phyloP scores from a whole-genome alignment of 2,113 vertebrate species.

The Amblyopsis rosae region DNA sequence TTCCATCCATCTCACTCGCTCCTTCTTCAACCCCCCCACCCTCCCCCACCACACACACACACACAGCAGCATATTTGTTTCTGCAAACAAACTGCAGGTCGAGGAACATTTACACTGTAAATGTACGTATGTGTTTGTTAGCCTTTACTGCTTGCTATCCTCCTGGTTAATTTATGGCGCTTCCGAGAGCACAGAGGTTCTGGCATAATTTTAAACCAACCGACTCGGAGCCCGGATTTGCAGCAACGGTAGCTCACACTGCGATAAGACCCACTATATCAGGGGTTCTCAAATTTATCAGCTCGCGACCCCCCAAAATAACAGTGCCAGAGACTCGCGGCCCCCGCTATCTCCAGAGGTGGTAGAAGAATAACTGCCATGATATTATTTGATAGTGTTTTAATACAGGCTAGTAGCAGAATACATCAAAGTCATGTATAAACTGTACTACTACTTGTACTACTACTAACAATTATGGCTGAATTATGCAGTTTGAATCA shows the following conservation, averaged over 20 bases:
- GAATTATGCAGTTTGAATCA: no score
- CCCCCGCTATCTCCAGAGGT: no score
- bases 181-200: slow-evolving; percentile 25
- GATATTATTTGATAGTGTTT: no score
- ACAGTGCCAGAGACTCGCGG: no score
- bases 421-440: no score
- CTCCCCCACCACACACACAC: no score
- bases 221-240: slow-evolving; percentile 36
- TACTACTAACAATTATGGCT: no score
- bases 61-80: background rate
- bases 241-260: slow-evolving; percentile 44
- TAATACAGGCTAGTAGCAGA: no score
- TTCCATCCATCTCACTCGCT: slow-evolving; percentile 14
- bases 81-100: slow-evolving; percentile 31
- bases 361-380: no score
- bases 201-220: slow-evolving; percentile 47
- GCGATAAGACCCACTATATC: slow-evolving; percentile 42
- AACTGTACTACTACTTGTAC: no score
- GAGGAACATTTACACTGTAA: slow-evolving; percentile 9
- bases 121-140: background rate
- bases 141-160: background rate
- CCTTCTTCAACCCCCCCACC: slow-evolving; percentile 17
- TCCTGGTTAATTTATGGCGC: slow-evolving; percentile 48
- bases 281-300: no score
- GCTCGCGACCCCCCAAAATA: no score